Percentiles rank a stretch among this genome's conserved stretches.
Evolutionary conservation across 1,140 invertebrate genomes (phyloP).

Genomic region (Arion vulgaris): DNA sequence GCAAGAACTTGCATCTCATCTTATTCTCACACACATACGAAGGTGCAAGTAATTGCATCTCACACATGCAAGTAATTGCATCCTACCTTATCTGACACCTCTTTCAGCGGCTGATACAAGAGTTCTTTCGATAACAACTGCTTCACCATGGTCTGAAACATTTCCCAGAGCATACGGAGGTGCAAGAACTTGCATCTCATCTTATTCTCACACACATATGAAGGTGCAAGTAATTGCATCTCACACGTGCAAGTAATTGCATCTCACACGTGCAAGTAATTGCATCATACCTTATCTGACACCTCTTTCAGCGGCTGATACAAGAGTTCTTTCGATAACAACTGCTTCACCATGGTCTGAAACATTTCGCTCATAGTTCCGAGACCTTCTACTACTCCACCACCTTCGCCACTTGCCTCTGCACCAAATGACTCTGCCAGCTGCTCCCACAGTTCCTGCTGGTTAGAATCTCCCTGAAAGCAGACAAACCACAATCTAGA

Average conservation of each 20-base stretch:
- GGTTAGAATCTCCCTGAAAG: conserved; percentile 33
- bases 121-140: conserved; percentile 39
- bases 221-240: too few species aligned
- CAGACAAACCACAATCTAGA: neutral
- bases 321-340: conserved; percentile 36
- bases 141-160: conserved; percentile 41
- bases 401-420: neutral
- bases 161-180: too few species aligned
- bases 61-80: too few species aligned
- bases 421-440: conserved; percentile 27
- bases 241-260: too few species aligned
- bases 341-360: conserved; percentile 39
- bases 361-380: conserved; percentile 35
- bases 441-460: conserved; percentile 36
- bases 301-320: conserved; percentile 38
- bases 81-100: conserved; percentile 34
- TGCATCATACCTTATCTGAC: conserved; percentile 29
- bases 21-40: too few species aligned
- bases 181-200: too few species aligned
- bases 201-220: too few species aligned
- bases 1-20: too few species aligned
- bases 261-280: too few species aligned
- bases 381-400: conserved; percentile 7
- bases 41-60: too few species aligned
- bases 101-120: conserved; percentile 34